Percentiles rank a stretch among this genome's conserved stretches.
These are phyloP conservation scores for Drosophila maculinotata DNA, from an alignment of 2,888 invertebrate species.

Conservation along the genomic window DNA sequence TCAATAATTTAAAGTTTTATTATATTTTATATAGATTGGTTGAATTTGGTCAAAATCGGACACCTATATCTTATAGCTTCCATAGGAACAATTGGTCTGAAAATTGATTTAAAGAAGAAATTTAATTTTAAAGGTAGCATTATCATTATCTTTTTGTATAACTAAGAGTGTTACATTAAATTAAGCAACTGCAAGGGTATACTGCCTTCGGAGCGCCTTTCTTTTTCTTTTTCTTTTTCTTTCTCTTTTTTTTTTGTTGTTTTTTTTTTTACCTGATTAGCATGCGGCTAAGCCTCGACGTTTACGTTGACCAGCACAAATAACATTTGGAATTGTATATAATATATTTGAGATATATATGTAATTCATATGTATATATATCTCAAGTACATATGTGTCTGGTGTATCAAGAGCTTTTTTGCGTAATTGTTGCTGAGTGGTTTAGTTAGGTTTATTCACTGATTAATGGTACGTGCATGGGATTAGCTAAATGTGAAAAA, in stretches of 20 bases:
- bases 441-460: slow-evolving; percentile 11
- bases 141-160: too few relatives aligned
- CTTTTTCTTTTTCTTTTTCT: too few relatives aligned
- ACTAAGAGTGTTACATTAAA: too few relatives aligned
- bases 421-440: slow-evolving; percentile 42
- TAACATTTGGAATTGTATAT: slow-evolving; percentile 37
- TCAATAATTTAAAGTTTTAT: too few relatives aligned
- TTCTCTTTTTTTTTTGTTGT: not conserved
- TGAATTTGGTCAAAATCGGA: too few relatives aligned
- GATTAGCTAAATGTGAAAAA: slow-evolving; percentile 16
- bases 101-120: too few relatives aligned
- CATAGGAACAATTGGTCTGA: too few relatives aligned
- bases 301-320: slow-evolving; percentile 58
- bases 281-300: slow-evolving; percentile 30
- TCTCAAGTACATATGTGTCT: not conserved
- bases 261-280: slow-evolving; percentile 25
- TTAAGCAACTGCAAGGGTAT: too few relatives aligned
- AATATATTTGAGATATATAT: not conserved
- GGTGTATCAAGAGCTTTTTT: slow-evolving; percentile 17
- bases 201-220: too few relatives aligned
- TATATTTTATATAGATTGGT: too few relatives aligned
- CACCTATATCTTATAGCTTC: too few relatives aligned
- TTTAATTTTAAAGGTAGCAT: too few relatives aligned
- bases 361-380: not conserved
- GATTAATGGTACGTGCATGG: slow-evolving; percentile 54